Conservation (phyloP, 2,888 invertebrate species). For the Alsophila aescularia region DNA sequence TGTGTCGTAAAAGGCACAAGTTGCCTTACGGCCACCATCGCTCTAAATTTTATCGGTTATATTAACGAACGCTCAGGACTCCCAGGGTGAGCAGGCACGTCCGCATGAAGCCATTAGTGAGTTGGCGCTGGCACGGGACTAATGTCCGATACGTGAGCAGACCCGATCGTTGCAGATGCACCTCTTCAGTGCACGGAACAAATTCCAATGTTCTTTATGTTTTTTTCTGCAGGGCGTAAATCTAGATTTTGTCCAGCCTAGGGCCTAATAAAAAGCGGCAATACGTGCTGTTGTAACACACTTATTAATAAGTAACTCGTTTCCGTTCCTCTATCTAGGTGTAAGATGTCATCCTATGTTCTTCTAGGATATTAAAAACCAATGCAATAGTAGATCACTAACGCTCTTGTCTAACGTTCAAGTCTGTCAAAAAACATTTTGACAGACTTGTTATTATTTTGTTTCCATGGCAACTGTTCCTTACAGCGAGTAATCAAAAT, state of each 20-base stretch:
- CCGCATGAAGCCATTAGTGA: conserved; percentile 24
- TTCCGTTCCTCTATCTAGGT: no score
- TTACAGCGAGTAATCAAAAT: no score
- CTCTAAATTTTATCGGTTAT: neutral
- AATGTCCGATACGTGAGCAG: conserved; percentile 22
- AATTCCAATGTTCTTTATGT: conserved; percentile 1
- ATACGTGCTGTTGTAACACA: neutral
- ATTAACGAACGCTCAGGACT: conserved; percentile 6
- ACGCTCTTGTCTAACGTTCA: no score
- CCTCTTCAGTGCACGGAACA: neutral
- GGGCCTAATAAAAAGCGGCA: neutral
- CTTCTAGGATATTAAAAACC: no score
- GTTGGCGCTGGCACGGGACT: conserved; percentile 28
- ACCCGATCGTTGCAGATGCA: conserved; percentile 8
- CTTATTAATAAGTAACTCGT: no score
- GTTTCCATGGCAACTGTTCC: no score
- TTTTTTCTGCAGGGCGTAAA: neutral
- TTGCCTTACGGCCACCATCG: no score
- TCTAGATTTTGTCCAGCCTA: neutral
- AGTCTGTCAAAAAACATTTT: no score
- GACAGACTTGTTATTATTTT: no score
- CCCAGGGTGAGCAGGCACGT: conserved; percentile 20
- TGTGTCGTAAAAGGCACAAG: no score
- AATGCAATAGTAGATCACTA: no score
- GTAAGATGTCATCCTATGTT: no score